Conservation (phyloP, 1,140 invertebrate species). For the Samia ricini region DNA sequence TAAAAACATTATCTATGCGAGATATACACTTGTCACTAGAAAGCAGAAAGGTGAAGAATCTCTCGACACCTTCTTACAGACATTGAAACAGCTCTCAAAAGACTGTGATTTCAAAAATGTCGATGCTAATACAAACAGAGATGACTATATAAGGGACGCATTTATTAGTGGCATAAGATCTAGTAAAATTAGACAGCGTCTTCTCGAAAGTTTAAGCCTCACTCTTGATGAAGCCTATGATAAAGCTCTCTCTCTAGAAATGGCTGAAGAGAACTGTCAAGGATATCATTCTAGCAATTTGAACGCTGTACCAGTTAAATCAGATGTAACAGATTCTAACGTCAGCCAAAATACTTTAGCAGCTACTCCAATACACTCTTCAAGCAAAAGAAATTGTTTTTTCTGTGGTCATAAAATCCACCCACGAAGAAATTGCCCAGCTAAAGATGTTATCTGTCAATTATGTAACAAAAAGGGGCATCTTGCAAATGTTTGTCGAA, state of each 20-base stretch:
- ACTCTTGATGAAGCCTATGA: constrained; percentile 16
- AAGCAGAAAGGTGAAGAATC: constrained; percentile 21
- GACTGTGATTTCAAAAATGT: constrained; percentile 23
- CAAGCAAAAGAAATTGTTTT: constrained; percentile 1
- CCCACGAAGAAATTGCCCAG: not conserved
- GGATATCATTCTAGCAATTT: constrained; percentile 2
- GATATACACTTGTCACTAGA: constrained; percentile 18
- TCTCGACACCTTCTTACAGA: constrained; percentile 15
- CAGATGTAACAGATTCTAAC: not conserved
- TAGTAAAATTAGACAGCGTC: constrained; percentile 17
- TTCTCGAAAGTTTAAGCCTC: constrained; percentile 15
- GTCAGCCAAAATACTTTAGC: constrained; percentile 5
- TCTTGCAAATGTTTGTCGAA: not conserved
- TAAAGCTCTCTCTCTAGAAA: constrained; percentile 22
- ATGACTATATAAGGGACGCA: constrained; percentile 17
- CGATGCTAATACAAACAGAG: constrained; percentile 16
- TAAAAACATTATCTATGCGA: constrained; percentile 22
- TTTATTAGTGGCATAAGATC: constrained; percentile 25
- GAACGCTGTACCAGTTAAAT: constrained; percentile 5
- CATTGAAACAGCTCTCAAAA: constrained; percentile 20
- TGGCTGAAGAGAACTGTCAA: constrained; percentile 20
- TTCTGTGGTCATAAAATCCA: constrained; percentile 2
- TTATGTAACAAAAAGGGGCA: constrained; percentile 5
- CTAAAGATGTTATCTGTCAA: not conserved
- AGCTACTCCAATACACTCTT: constrained; percentile 2